Conservation (phyloP, 2,113 vertebrate species). For the Rousettus leschenaultii region DNA sequence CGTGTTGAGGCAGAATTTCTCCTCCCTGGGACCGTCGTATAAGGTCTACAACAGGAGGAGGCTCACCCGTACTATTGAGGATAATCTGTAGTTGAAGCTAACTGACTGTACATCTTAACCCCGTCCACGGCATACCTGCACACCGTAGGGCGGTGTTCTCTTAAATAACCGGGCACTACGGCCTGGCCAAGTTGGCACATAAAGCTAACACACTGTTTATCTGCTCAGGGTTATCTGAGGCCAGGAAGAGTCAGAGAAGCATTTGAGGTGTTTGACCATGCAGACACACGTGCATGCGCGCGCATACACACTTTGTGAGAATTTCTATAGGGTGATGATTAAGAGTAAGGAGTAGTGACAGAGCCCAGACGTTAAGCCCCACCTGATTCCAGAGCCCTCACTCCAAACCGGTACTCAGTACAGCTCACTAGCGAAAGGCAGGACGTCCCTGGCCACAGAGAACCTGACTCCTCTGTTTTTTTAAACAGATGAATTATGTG, state of each 20-base stretch:
- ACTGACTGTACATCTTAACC: not conserved
- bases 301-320: not conserved
- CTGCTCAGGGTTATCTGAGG: not conserved
- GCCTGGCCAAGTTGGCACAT: not conserved
- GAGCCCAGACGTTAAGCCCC: not conserved
- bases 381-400: not conserved
- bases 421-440: not conserved
- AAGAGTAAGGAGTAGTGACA: not conserved
- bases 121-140: not conserved
- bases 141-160: not conserved
- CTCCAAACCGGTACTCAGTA: not conserved
- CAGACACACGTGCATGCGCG: too few relatives aligned
- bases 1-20: not conserved
- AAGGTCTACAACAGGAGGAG: not conserved
- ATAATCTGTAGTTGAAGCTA: not conserved
- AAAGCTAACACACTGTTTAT: not conserved
- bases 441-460: not conserved
- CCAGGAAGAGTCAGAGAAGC: not conserved
- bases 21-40: not conserved
- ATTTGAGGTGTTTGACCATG: not conserved
- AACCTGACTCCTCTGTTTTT: not conserved
- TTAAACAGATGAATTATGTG: not conserved
- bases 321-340: not conserved
- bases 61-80: not conserved
- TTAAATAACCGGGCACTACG: not conserved